Conservation (phyloP, 2,113 vertebrate genomes). For the Copsychus sechellarum region DNA sequence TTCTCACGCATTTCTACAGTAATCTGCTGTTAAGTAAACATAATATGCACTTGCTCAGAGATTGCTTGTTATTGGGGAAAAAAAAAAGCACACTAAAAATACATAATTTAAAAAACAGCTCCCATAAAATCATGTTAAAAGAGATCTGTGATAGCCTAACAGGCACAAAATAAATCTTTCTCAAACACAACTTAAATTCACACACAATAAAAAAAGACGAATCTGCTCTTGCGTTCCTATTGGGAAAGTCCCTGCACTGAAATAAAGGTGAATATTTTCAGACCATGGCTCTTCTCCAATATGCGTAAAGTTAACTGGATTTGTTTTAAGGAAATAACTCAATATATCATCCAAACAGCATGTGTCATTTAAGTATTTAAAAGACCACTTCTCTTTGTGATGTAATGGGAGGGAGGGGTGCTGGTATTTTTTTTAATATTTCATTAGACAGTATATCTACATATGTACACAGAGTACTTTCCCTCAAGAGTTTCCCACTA, state of each 20-base stretch:
- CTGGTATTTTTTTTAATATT: background rate
- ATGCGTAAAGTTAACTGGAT: background rate
- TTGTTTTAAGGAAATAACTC: background rate
- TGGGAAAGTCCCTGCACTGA: background rate
- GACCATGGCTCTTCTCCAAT: background rate
- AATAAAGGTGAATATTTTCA: background rate
- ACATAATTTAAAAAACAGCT: background rate
- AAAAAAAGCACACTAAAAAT: background rate
- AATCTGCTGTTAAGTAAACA: background rate
- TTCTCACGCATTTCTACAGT: background rate
- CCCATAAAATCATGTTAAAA: background rate
- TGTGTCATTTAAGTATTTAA: background rate
- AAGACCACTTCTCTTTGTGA: background rate
- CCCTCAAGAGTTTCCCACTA: background rate
- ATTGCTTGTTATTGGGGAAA: background rate
- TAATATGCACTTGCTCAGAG: background rate
- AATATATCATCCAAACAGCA: background rate
- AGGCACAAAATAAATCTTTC: background rate
- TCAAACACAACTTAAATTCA: background rate
- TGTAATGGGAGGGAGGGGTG: rapidly evolving
- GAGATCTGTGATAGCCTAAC: background rate
- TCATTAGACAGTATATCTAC: background rate
- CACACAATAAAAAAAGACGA: background rate
- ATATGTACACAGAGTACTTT: background rate
- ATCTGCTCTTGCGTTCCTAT: background rate